A percentile compares a stretch with the other conserved stretches of the same genome.
Conservation (phyloP, 2,888 invertebrate species). For the Melinaea marsaeus region DNA sequence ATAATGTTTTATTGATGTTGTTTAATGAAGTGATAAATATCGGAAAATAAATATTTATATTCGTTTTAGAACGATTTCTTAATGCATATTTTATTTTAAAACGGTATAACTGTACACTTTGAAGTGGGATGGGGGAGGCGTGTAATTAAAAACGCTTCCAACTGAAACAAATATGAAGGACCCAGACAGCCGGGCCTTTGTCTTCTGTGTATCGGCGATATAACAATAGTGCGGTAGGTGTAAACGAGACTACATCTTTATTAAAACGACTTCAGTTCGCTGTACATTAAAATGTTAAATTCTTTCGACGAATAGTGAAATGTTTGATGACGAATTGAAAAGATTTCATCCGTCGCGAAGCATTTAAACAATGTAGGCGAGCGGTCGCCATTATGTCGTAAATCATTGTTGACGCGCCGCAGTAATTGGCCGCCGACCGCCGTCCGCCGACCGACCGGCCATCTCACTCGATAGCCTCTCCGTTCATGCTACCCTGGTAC, state of each 20-base stretch:
- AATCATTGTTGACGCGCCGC: slow-evolving; percentile 69
- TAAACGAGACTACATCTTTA: too few species aligned
- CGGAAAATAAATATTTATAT: too few species aligned
- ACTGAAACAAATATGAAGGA: slow-evolving; percentile 7
- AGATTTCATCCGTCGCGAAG: slow-evolving; percentile 43
- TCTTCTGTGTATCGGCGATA: too few species aligned
- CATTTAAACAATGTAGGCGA: slow-evolving; percentile 70
- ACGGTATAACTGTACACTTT: too few species aligned
- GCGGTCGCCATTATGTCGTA: slow-evolving; percentile 65
- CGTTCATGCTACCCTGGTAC: slow-evolving; percentile 58
- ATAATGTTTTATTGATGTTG: background rate
- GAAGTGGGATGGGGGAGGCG: slow-evolving; percentile 12
- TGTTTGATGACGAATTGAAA: slow-evolving; percentile 24
- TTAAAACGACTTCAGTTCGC: too few species aligned
- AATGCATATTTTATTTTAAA: too few species aligned
- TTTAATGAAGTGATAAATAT: too few species aligned
- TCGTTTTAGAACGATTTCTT: too few species aligned
- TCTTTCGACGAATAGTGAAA: too few species aligned
- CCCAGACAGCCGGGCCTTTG: slow-evolving; percentile 12
- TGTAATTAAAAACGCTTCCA: slow-evolving; percentile 13
- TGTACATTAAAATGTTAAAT: too few species aligned
- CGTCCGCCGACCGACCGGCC: slow-evolving; percentile 40
- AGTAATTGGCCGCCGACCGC: slow-evolving; percentile 54
- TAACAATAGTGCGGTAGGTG: too few species aligned
- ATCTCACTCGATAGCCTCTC: slow-evolving; percentile 49